A percentile compares a stretch with the other conserved stretches of the same genome.
Conservation (phyloP, 2,113 vertebrate genomes). For the Pardalotus punctatus region DNA sequence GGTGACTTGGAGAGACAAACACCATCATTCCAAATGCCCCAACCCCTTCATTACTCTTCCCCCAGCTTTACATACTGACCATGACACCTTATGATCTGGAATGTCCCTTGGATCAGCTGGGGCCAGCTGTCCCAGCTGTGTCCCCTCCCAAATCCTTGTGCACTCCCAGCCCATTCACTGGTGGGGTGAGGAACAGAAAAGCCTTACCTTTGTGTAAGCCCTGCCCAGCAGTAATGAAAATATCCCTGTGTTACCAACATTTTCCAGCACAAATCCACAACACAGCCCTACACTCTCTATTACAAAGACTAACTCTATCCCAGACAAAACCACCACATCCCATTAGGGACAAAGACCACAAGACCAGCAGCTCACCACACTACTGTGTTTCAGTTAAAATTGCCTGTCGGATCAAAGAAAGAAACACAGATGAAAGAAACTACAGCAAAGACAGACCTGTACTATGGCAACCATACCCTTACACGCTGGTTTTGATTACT, state of each 20-base stretch:
- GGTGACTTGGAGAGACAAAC: background rate
- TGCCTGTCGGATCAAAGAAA: background rate
- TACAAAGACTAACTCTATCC: background rate
- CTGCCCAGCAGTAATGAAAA: background rate
- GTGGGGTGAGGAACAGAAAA: background rate
- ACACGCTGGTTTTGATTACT: background rate
- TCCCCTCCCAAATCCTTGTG: background rate
- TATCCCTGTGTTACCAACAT: background rate
- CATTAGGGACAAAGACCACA: background rate
- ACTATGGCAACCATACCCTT: background rate
- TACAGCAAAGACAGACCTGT: background rate
- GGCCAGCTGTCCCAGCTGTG: background rate
- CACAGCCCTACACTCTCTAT: background rate
- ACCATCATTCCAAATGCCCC: accelerated
- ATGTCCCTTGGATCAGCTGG: background rate
- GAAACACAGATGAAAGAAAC: background rate
- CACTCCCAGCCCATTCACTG: background rate
- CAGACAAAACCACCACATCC: background rate
- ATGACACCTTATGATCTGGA: background rate
- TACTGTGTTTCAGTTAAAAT: background rate
- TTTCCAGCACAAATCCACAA: background rate
- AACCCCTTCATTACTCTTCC: background rate
- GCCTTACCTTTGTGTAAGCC: background rate
- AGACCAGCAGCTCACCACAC: background rate
- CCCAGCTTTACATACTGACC: background rate